Evolutionary conservation across 2,113 vertebrate species (phyloP).

Genomic region (Megaptera novaeangliae): DNA sequence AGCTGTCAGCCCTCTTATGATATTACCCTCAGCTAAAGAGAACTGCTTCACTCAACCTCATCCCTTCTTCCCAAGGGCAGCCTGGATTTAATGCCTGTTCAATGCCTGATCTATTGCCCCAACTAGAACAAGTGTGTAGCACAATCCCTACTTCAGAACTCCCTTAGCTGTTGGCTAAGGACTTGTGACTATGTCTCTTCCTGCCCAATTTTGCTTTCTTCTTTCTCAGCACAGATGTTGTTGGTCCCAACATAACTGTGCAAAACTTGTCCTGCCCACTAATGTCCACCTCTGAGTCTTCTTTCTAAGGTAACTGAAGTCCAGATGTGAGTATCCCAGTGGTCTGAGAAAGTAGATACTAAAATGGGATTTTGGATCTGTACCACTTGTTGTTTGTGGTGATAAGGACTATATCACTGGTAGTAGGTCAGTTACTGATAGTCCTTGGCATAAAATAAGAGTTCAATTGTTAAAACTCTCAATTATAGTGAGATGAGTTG

Average conservation of each 20-base stretch:
- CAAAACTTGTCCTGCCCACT: background rate
- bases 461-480: background rate
- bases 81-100: background rate
- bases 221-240: background rate
- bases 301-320: background rate
- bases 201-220: background rate
- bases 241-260: background rate
- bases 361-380: background rate
- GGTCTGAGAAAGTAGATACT: background rate
- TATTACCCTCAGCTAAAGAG: background rate
- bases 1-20: background rate
- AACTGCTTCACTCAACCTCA: background rate
- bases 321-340: background rate
- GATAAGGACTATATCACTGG: background rate
- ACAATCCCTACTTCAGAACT: background rate
- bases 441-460: background rate
- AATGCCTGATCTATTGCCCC: too few species aligned
- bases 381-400: background rate
- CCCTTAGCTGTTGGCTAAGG: background rate
- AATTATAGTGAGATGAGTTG: background rate
- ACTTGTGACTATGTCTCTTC: background rate
- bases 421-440: background rate
- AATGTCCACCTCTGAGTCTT: background rate
- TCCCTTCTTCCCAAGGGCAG: background rate
- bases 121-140: accelerated